Percentiles rank a stretch among this genome's conserved stretches.
These are phyloP conservation scores for Centropus bengalensis DNA, from an alignment of 2,113 vertebrate genomes.

Conservation along the genomic window DNA sequence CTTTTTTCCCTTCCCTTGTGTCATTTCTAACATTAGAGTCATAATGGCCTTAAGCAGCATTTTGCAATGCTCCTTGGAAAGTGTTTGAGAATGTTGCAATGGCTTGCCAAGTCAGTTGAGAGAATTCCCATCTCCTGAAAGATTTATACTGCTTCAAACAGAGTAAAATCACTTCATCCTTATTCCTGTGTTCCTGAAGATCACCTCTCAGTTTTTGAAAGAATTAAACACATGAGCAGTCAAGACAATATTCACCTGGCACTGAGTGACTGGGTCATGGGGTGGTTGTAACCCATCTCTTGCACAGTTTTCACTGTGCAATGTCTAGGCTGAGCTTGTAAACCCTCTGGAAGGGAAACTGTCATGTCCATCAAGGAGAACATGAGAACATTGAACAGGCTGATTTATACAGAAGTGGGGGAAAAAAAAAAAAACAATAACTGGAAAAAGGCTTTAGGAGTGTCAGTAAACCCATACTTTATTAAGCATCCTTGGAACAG, in stretches of 20 bases:
- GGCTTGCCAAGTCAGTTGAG: neutral
- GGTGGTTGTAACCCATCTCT: neutral
- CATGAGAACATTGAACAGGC: neutral
- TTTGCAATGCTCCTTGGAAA: neutral
- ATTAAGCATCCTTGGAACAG: neutral
- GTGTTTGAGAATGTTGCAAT: rapidly evolving
- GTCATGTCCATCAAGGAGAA: neutral
- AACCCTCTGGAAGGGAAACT: neutral
- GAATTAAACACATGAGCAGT: neutral
- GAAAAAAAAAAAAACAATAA: neutral
- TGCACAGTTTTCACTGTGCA: rapidly evolving
- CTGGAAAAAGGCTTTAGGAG: neutral
- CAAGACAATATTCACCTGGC: neutral
- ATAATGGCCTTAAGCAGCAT: neutral
- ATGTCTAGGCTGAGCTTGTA: neutral
- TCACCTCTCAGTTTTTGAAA: neutral
- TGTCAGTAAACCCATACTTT: rapidly evolving
- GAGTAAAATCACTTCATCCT: neutral
- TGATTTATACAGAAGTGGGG: neutral
- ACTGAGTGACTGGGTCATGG: neutral
- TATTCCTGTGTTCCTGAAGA: neutral
- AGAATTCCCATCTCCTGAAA: neutral
- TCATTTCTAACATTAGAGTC: neutral
- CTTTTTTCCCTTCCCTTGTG: neutral
- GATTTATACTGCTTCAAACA: neutral